Percentiles rank a stretch among this genome's conserved stretches.
Evolutionary conservation across 64 coral and sea anemone species (phyloP).

Genomic region (Hydrozoanthus tunicans): DNA sequence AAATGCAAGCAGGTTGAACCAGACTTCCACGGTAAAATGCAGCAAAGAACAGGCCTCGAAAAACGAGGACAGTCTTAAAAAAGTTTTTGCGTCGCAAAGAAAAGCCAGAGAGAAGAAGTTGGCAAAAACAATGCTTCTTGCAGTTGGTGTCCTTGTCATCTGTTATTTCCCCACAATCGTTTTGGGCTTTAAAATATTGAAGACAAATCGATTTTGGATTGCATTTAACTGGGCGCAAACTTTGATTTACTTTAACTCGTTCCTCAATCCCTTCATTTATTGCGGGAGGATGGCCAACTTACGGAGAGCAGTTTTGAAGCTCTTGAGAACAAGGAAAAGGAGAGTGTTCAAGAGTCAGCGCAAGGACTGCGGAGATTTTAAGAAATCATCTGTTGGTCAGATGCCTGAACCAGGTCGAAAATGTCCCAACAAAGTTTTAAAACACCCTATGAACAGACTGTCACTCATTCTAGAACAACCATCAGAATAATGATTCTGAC

Average conservation of each 20-base stretch:
- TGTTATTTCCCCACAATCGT: background rate
- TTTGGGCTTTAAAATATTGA: background rate
- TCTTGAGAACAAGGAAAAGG: background rate
- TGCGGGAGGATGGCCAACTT: background rate
- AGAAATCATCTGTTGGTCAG: too few relatives aligned
- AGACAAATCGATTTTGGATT: background rate
- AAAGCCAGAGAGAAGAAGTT: conserved; percentile 2
- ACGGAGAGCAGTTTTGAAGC: background rate
- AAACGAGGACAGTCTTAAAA: background rate
- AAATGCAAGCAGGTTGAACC: background rate
- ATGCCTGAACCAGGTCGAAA: too few relatives aligned
- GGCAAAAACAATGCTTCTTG: background rate
- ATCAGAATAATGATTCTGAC: too few relatives aligned
- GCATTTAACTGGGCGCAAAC: background rate
- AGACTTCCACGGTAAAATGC: background rate
- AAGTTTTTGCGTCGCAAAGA: background rate
- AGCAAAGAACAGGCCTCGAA: background rate
- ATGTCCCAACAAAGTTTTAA: too few relatives aligned
- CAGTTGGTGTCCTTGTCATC: background rate
- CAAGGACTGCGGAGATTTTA: too few relatives aligned
- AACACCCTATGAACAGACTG: too few relatives aligned
- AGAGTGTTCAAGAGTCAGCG: too few relatives aligned
- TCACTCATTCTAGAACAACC: too few relatives aligned
- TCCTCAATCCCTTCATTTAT: background rate
- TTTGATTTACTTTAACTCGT: background rate